phyloP scores from a whole-genome alignment of 2,113 vertebrate genomes.

The Cinclus mexicanus region DNA sequence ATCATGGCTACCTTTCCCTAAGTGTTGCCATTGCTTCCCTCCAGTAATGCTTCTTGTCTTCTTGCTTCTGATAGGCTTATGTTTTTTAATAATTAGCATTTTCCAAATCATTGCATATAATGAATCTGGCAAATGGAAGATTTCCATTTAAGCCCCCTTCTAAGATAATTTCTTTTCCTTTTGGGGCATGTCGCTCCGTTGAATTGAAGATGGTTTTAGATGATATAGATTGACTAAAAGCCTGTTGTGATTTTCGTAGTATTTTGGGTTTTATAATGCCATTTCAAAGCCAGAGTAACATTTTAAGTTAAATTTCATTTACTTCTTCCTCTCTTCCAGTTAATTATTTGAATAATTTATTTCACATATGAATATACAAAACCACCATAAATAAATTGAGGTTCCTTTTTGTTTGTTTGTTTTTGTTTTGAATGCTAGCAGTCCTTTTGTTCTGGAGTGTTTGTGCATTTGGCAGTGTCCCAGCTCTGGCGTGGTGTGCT shows the following conservation, averaged over 20 bases:
- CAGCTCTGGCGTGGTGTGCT: rapidly evolving
- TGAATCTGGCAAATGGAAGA: not conserved
- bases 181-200: not conserved
- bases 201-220: not conserved
- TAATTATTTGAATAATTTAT: not conserved
- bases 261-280: constrained; percentile 29
- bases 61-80: not conserved
- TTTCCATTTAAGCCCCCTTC: not conserved
- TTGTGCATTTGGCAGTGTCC: not conserved
- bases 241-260: not conserved
- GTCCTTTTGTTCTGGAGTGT: not conserved
- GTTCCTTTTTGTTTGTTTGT: not conserved
- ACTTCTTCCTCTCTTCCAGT: constrained; percentile 22
- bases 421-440: not conserved
- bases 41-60: not conserved
- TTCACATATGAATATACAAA: not conserved
- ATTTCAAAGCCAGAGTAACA: not conserved
- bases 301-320: not conserved
- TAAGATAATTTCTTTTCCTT: not conserved
- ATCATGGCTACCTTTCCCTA: not conserved
- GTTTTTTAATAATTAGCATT: not conserved
- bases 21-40: not conserved
- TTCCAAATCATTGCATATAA: not conserved
- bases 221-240: not conserved
- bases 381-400: not conserved